Base-by-base conservation (phyloP, 2,113 vertebrate species). In the Herpailurus yagouaroundi region DNA sequence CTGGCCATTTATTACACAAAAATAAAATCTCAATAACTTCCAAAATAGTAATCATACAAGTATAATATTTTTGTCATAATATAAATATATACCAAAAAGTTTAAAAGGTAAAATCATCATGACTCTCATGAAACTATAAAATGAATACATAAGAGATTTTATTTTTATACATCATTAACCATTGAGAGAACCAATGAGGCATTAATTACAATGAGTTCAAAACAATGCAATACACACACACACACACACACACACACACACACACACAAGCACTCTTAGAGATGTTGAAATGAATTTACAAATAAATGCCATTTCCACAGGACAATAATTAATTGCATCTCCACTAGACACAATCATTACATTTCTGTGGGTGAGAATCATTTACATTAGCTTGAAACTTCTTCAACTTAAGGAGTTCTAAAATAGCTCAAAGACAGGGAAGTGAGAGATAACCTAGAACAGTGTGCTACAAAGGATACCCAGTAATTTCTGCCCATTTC, bases 1-100 rank as follows among this genome's bases (percentile, higher is more conserved):
- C 10, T 57, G 19, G 45, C 64, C 50, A 82, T 82, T 92, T 81
- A 38, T 45, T 52, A 82, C 64, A 27, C 33, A 93, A 85, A 89
- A 93, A 81, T 81, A 68, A 97, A 79, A 87, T 29, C 19, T 79
- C 13, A 60, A 41, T 41, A 95, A 74, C 91, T 88, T 73, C 33
- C 66, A 36, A 64, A 76, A 12, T 45, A 89, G 38, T 89, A 84
- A 76, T 63, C 18, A 89, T 11, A n/a, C 13, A 71, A 31, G 38
- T 63, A 25, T 48, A 31, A 3, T 64, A 48, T 77, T 95, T 81
- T 48, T 97, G 16, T 69, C 27, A 60, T 18, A 88, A 68, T 18
- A 92, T 48, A 83, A 63, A 63, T n/a, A 48, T 48, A 33, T n/a
- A 48, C 16, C 3, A 10, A 3, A 60, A 60, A 29, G 69, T 89